phyloP scores from a whole-genome alignment of 2,888 invertebrate species.

The Neelides folsomi region DNA sequence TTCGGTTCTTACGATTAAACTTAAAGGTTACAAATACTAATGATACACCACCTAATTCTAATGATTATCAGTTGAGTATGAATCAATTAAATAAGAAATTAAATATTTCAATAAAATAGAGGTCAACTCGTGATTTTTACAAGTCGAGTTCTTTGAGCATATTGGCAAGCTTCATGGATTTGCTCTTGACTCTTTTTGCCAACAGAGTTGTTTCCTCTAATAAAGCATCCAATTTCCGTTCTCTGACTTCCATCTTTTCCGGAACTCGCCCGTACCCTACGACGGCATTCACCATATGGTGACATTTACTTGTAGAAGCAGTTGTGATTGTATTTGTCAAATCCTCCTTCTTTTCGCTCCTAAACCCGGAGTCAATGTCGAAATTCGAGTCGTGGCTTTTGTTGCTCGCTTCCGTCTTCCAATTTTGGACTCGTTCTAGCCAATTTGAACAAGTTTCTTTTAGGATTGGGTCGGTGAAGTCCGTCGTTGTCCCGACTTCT shows the following conservation, averaged over 20 bases:
- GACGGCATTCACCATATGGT: background rate
- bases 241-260: background rate
- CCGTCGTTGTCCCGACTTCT: constrained; percentile 19
- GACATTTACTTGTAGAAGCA: background rate
- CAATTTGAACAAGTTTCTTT: constrained; percentile 28
- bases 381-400: constrained; percentile 26
- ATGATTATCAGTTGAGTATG: too few species aligned
- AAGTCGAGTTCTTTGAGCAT: constrained; percentile 3
- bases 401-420: constrained; percentile 25
- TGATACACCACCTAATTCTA: too few species aligned
- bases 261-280: too few species aligned
- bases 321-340: background rate
- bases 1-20: too few species aligned
- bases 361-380: constrained; percentile 25
- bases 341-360: constrained; percentile 10
- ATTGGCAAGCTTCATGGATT: constrained; percentile 23
- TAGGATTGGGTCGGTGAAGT: constrained; percentile 13
- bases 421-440: constrained; percentile 30
- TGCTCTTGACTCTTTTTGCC: constrained; percentile 23
- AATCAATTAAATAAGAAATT: too few species aligned
- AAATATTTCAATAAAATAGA: too few species aligned
- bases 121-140: too few species aligned
- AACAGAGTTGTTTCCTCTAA: constrained; percentile 22
- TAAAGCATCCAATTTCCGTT: constrained; percentile 14
- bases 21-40: too few species aligned